Base-by-base conservation (phyloP, 1,140 invertebrate species). In the Drosophila funebris region DNA sequence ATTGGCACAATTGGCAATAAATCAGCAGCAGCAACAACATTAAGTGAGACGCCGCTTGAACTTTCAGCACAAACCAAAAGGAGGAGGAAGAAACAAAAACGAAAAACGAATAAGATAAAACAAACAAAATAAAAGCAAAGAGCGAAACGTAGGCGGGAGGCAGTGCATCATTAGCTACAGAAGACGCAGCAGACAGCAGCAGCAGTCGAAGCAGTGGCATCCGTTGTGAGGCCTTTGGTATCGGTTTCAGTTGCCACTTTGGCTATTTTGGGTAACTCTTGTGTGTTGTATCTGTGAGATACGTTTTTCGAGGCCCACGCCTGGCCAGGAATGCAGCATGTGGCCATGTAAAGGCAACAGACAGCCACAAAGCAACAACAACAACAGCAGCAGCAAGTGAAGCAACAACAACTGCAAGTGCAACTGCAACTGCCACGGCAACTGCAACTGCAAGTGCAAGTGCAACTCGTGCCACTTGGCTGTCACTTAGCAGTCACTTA, bases 1-100 rank as follows among this genome's bases (percentile, higher is more conserved):
- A 85, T 87, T 85, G 81, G 74, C 73, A 85, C 82, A 85, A 87
- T 85, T 87, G 82, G 83, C 83, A 57, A 87, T 87, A 85, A 82
- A 85, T 85, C 82, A 85, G 82, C 81, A 67, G 52, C 24, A 77
- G 22, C 27, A 74, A 27, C 36, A 24, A 18, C 18, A 64, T 31
- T 31, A 44, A 44, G 24, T 31, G 46, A 68, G 44, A 68, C 44
- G 37, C 33, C 61, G 69, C 61, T 53, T 69, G 67, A 69, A 62
- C 67, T 69, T 60, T 22, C 20, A 48, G 52, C 37, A 3, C n/a
- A 61, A 22, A 46, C 39, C 16, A 36, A 39, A 29, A 39, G 29
- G 20, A 46, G 44, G 66, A 53, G 74, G 53, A 63, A 70, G 58
- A 70, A 56, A 69, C 44, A 24, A 53, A 64, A 70, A 60, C 33